Base-by-base conservation (phyloP, 2,797 vertebrate genomes). In the Moxostoma hubbsi region DNA sequence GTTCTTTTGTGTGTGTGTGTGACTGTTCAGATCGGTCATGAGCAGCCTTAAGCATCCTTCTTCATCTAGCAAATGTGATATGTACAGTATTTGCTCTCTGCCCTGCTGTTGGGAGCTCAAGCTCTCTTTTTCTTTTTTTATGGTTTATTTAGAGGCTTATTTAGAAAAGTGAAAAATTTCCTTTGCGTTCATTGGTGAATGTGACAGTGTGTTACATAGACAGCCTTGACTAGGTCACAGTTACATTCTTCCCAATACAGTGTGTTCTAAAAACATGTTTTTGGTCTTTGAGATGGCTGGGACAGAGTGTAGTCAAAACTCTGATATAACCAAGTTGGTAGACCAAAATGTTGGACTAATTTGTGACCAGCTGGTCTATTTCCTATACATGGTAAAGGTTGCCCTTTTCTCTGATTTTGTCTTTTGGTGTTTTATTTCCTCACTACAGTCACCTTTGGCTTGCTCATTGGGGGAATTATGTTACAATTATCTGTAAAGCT, bases 261-360 rank as follows among this genome's bases (percentile, higher is more conserved):
- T 13, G 9, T 15, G 54, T 73, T 75, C 65, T 74, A 68, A 50
- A 78, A 81, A 81, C 72, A 76, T 54, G 49, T 73, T 15, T 53
- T 15, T 24, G 6, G 24, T 66, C 54, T 59, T 51, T 10, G 62
- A 53, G 59, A 51, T 71, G 72, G 77, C 81, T 65, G 77, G 9
- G 46, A 69, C 69, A 15, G 63, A 74, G 62, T 15, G 47, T 51
- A 77, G 49, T 9, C 77, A 18, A 43, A 66, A 61, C 53, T 24
- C 12, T 63, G 55, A 53, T 58, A 24, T 53, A 49, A 10, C 13
- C 4, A 3, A 24, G 12, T 51, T 59, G 18, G 11, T 50, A 76
- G 63, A 76, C 63, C 16, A 67, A 67, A 76, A 45, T 50, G 1
- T 49, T 24, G 11, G 11, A 12, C 15, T 9, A 1, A 36, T 58